Base-by-base conservation (phyloP, 2,888 invertebrate species). In the Argyresthia goedartella region DNA sequence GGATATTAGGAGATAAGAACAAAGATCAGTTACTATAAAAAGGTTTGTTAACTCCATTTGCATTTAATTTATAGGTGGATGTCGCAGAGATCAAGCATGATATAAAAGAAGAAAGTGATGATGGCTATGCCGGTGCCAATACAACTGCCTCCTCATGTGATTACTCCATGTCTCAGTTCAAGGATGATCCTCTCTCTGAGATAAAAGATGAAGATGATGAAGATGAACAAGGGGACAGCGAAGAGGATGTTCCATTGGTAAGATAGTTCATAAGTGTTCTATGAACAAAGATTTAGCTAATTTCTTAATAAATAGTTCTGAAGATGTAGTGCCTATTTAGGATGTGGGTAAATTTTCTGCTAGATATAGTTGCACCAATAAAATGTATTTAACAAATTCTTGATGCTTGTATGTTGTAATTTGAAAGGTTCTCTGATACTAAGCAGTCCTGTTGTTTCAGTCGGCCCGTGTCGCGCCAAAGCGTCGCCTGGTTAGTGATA, bases 241-340 rank as follows among this genome's bases (percentile, higher is more conserved):
- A 25, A 25, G 93, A 93, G 69, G 94, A 95, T 73, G 69, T 90
- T 49, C 94, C 95, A 60, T 75, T 94, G 88, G 94, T 94, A 87
- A 85, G 80, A 67, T 53, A 50, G 25, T 35, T 25, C 25, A 25
- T 25, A 25, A 25, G 25, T 25, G 25, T n/a, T n/a, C 25, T 25
- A 4, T 4, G 25, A 25, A 25, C 25, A 25, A 25, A 4, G 25
- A 25, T 25, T 4, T 25, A 25, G 2, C 25, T 25, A 25, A 25
- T 25, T 25, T 2, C 25, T 6, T 39, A 39, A 3, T 39, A 39
- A 39, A 39, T 8, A 39, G 39, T n/a, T 8, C 39, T 33, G 10
- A n/a, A n/a, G n/a, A n/a, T n/a, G n/a, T n/a, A n/a, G n/a, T n/a
- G n/a, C n/a, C n/a, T n/a, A n/a, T n/a, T n/a, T n/a, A n/a, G n/a